Evolutionary conservation across 92 coral and sea anemone genomes (phyloP), one percentile per base, ranked within the genome.

Genomic region (Pocillopora grandis): DNA sequence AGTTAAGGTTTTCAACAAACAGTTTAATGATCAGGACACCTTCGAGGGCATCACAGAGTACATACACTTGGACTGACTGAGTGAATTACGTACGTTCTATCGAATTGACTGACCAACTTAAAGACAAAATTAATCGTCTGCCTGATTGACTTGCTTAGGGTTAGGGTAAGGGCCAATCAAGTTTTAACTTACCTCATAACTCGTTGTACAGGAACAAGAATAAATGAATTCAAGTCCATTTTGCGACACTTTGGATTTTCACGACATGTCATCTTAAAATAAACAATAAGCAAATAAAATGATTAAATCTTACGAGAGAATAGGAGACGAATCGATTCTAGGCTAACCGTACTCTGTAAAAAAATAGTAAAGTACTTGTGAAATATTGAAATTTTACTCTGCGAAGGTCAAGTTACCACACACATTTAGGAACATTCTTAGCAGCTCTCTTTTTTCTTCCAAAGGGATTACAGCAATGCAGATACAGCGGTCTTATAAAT

Each of bases 201-300:
- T 62, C 99, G 90, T 62, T 96, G 99, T 2, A 96, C 98, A 0
- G 98, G 99, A 33, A 97, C 94, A 48, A 96, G 88, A 35, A 96
- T 95, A 68, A 96, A 96, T 15, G 99, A 96, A 76, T 89, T 96
- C 79, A 96, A 90, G 85, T 96, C 99, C 99, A 96, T 96, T 88
- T 96, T 96, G 56, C 99, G 97, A 78, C 99, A 96, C 76, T 96
- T 96, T 0, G 99, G 94, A 77, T 96, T 96, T 76, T 96, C 95
- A 69, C 98, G 87, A 31, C 99, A 96, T 19, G 99, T 96, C 19
- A 96, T 27, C 31, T 27, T 27, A 27, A 27, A 27, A 27, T 27
- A 27, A 27, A 27, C 31, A 27, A 27, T 27, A 27, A 27, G 31
- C 31, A 27, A 27, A 27, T 27, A 27, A 27, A 27, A 27, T 27